Conservation (phyloP, 2,888 invertebrate species). For the Andrena dorsata region DNA sequence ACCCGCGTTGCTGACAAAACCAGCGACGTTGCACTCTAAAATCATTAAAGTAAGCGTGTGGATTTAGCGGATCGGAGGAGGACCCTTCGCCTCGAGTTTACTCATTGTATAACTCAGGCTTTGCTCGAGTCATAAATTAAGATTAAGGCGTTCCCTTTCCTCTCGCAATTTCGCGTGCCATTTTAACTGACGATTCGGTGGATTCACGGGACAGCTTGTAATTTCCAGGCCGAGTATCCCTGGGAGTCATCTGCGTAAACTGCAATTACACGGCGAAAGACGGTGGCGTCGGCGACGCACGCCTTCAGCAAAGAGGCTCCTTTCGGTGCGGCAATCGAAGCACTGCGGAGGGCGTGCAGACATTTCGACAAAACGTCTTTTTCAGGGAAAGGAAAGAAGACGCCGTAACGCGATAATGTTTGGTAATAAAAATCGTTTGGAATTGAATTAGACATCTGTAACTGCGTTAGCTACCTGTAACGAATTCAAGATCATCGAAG, state of each 20-base stretch:
- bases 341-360: neutral
- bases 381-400: neutral
- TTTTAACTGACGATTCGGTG: slow-evolving; percentile 49
- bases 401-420: neutral
- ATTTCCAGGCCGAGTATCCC: slow-evolving; percentile 57
- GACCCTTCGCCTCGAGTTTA: neutral
- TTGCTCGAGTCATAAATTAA: slow-evolving; percentile 26
- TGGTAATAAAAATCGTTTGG: no score
- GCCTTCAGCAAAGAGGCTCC: neutral
- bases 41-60: slow-evolving; percentile 73
- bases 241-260: slow-evolving; percentile 49
- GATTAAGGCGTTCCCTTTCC: slow-evolving; percentile 25
- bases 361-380: neutral
- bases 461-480: neutral
- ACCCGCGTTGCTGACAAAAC: slow-evolving; percentile 91
- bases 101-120: neutral
- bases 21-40: slow-evolving; percentile 92
- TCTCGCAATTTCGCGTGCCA: slow-evolving; percentile 34
- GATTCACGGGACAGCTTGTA: slow-evolving; percentile 53
- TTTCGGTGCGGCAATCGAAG: slow-evolving; percentile 15
- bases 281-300: slow-evolving; percentile 1
- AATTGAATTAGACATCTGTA: no score
- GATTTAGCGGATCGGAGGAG: no score
- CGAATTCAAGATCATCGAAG: no score
- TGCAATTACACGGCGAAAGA: slow-evolving; percentile 35